These are phyloP conservation scores for Hydraecia micacea DNA, from an alignment of 2,888 invertebrate genomes.

Conservation along the genomic window DNA sequence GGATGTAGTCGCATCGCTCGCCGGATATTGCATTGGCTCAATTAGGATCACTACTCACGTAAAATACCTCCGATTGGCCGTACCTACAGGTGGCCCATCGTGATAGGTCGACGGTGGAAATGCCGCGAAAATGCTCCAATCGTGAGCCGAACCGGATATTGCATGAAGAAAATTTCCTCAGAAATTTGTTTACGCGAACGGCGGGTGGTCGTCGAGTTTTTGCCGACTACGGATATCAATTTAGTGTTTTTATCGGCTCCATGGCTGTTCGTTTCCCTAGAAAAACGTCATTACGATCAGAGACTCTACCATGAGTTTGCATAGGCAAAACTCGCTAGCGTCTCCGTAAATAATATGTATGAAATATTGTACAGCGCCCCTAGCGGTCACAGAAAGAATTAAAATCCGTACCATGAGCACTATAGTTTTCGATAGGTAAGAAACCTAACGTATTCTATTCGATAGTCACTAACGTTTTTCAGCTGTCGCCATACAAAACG, in stretches of 20 bases:
- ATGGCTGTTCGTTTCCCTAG: slow-evolving; percentile 72
- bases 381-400: too few relatives aligned
- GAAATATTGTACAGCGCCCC: too few relatives aligned
- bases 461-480: too few relatives aligned
- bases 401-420: too few relatives aligned
- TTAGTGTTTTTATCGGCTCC: slow-evolving; percentile 76
- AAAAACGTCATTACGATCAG: slow-evolving; percentile 64
- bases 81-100: slow-evolving; percentile 54
- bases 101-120: slow-evolving; percentile 78
- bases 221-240: slow-evolving; percentile 83
- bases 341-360: too few relatives aligned
- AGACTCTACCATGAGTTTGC: too few relatives aligned
- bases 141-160: slow-evolving; percentile 82
- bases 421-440: too few relatives aligned
- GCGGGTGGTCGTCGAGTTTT: slow-evolving; percentile 78
- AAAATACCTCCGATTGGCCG: slow-evolving; percentile 77
- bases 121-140: slow-evolving; percentile 83
- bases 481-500: too few relatives aligned
- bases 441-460: too few relatives aligned
- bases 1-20: slow-evolving; percentile 80
- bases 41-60: slow-evolving; percentile 79
- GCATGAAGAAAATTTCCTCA: slow-evolving; percentile 86
- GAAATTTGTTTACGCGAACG: slow-evolving; percentile 87
- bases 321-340: too few relatives aligned
- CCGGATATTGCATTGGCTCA: slow-evolving; percentile 86